Percentiles rank a stretch among this genome's conserved stretches.
Evolutionary conservation across 1,140 invertebrate genomes (phyloP).

Genomic region (Cydia strobilella): DNA sequence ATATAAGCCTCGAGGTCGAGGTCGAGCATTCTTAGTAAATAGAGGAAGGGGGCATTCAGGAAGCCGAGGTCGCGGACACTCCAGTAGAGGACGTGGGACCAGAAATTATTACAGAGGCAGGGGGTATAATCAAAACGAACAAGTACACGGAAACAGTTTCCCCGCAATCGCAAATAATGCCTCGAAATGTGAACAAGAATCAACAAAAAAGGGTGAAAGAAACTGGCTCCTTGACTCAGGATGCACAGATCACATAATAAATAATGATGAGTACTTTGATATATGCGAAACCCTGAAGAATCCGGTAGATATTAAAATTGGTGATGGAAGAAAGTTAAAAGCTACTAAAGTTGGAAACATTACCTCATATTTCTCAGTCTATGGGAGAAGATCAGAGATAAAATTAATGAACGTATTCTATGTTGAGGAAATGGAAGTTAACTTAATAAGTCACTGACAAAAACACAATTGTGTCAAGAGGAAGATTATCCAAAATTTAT

Average conservation of each 20-base stretch:
- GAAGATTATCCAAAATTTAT: slow-evolving; percentile 47
- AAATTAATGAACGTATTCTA: slow-evolving; percentile 52
- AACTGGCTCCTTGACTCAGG: slow-evolving; percentile 62
- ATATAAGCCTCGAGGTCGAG: slow-evolving; percentile 46
- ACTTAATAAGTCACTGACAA: slow-evolving; percentile 43
- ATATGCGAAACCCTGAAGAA: slow-evolving; percentile 34
- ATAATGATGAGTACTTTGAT: slow-evolving; percentile 57
- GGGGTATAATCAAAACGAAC: not conserved
- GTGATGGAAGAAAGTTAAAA: slow-evolving; percentile 47
- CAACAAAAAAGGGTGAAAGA: slow-evolving; percentile 45
- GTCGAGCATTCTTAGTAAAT: not conserved
- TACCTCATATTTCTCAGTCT: too few relatives aligned
- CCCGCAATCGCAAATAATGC: slow-evolving; percentile 18
- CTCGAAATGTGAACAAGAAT: slow-evolving; percentile 32
- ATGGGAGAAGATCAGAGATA: slow-evolving; percentile 27
- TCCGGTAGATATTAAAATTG: too few relatives aligned
- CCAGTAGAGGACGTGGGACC: slow-evolving; percentile 14
- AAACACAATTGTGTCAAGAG: slow-evolving; percentile 1
- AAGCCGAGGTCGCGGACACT: slow-evolving; percentile 39
- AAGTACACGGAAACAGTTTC: slow-evolving; percentile 26
- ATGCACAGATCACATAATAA: slow-evolving; percentile 64
- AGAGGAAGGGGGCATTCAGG: too few relatives aligned
- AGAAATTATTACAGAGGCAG: not conserved
- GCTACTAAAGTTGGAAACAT: slow-evolving; percentile 51
- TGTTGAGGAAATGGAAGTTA: slow-evolving; percentile 50